Evolutionary conservation across 1,140 invertebrate genomes (phyloP), one percentile per base, ranked within the genome.

Genomic region (Cataglyphis hispanica): DNA sequence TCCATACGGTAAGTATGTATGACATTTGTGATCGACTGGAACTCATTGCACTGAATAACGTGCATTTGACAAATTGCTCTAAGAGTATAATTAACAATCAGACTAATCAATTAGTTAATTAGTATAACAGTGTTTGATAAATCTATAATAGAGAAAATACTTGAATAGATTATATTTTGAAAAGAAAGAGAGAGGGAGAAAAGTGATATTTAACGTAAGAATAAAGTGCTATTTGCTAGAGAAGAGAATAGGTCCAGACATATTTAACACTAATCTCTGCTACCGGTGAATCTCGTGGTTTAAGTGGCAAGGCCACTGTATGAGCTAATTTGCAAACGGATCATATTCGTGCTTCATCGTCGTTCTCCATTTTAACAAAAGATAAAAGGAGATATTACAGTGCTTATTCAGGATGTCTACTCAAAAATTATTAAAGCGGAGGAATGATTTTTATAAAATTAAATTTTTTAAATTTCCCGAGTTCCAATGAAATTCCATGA

Each of bases 251-350:
- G 89, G 89, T 78, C 43, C 78, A 53, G 84, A 89, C 81, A 81
- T 87, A 81, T 87, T 87, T 87, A 88, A 84, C 80, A 80, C 87
- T 89, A 90, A 90, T 90, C 81, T 72, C 63, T 81, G 70, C 85
- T 84, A 76, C 78, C 88, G 85, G 87, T 74, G 84, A 90, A 89
- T 89, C 84, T 89, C 66, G 74, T 85, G 70, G 86, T 89, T 90
- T 76, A 89, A 90, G 67, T 76, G 80, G 74, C 63, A 76, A 89
- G 88, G 85, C 86, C 87, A 70, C 53, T n/a, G 10, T 56, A 74
- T 69, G 84, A 61, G 66, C 66, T 88, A 89, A 89, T 85, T 58
- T 61, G 16, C 85, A 7, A 60, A 13, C 43, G 69, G 83, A 89
- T 76, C 63, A 53, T 22, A 60, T 64, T 88, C 46, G n/a, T 53